Evolutionary conservation across 1,140 invertebrate genomes (phyloP).

Genomic region (Megalopta genalis): DNA sequence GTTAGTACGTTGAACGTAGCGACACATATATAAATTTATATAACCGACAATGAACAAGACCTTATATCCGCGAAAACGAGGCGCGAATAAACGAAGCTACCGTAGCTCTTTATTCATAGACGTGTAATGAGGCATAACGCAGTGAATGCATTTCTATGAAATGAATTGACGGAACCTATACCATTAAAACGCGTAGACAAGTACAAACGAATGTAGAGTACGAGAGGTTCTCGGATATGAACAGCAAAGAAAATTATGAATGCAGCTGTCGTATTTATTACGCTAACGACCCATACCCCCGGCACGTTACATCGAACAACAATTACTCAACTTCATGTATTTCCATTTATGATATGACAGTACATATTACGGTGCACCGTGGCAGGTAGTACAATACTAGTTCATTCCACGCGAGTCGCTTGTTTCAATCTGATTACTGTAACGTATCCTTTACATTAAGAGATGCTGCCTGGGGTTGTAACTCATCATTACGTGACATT

Average conservation of each 20-base stretch:
- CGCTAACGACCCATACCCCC: neutral
- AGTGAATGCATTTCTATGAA: neutral
- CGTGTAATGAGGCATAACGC: too few relatives aligned
- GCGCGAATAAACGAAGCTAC: too few relatives aligned
- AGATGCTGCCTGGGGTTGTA: neutral
- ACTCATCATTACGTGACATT: neutral
- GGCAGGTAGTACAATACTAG: neutral
- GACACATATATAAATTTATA: too few relatives aligned
- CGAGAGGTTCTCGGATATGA: too few relatives aligned
- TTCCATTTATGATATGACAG: neutral
- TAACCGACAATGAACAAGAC: too few relatives aligned
- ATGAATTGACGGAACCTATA: neutral
- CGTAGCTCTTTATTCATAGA: too few relatives aligned
- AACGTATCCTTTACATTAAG: neutral
- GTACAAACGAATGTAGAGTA: neutral
- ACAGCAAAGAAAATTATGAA: neutral
- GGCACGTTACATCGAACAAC: constrained; percentile 1
- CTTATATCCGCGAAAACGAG: too few relatives aligned
- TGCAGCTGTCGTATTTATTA: neutral
- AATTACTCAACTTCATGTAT: neutral
- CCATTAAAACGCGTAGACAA: neutral
- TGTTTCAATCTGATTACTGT: neutral
- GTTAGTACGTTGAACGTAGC: too few relatives aligned
- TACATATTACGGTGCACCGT: neutral
- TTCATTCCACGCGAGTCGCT: too few relatives aligned